These are phyloP conservation scores for Drosophila mimica DNA, from an alignment of 2,888 invertebrate genomes.

Conservation along the genomic window DNA sequence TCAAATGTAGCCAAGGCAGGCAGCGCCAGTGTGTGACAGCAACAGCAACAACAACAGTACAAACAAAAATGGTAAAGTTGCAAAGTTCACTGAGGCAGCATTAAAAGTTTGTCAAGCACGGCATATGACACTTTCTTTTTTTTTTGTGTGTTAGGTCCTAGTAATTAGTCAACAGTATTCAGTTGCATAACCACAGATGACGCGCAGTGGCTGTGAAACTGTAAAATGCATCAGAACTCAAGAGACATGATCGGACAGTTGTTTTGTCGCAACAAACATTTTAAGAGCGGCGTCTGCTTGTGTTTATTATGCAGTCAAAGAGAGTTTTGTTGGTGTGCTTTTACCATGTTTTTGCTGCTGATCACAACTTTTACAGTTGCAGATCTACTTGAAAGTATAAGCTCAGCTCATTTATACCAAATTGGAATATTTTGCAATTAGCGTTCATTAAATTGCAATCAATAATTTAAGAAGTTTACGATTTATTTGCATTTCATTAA, in stretches of 20 bases:
- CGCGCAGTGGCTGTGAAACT: constrained; percentile 35
- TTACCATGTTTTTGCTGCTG: background rate
- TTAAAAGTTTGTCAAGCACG: constrained; percentile 38
- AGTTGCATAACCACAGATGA: constrained; percentile 21
- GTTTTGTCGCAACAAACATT: background rate
- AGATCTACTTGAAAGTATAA: background rate
- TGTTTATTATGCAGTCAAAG: background rate
- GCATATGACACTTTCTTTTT: constrained; percentile 29
- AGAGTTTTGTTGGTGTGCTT: background rate
- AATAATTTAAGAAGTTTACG: background rate
- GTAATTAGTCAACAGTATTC: constrained; percentile 53
- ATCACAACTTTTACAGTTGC: background rate
- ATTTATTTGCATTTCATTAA: constrained; percentile 3
- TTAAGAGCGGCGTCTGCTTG: background rate
- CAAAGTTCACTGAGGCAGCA: constrained; percentile 31
- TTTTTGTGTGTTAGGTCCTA: no score
- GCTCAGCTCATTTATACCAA: background rate
- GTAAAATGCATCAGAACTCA: background rate
- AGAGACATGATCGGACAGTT: background rate
- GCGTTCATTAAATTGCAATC: background rate
- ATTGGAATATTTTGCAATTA: background rate
- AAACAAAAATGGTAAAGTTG: constrained; percentile 4
- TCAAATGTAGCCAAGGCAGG: constrained; percentile 61
- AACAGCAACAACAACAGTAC: constrained; percentile 8
- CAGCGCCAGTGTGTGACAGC: constrained; percentile 31